Base-by-base conservation (phyloP, 1,140 invertebrate genomes). In the Rhopalosiphum padi region DNA sequence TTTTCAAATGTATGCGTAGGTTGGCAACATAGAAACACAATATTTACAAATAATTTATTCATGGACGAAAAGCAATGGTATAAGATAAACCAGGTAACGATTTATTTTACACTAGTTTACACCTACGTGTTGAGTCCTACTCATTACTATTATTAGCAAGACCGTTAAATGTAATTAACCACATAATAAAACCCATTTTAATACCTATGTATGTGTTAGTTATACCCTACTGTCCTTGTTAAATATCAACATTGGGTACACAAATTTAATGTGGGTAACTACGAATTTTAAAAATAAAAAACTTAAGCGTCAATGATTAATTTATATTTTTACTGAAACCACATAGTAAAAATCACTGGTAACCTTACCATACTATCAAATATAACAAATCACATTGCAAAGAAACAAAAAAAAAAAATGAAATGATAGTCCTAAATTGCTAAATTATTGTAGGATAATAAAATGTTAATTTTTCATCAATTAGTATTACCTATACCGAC, bases 201-300 rank as follows among this genome's bases (percentile, higher is more conserved):
- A 77, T 77, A 60, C 2, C 23, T 60, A 60, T 60, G 25, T 25
- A 68, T 68, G 30, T 23, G 5, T 23, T 22, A 53, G 21, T 15
- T 23, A 23, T n/a, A 0, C 18, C 3, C 60, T n/a, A 0, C 15
- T 51, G 0, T 51, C 15, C 4, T 3, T 1, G 30, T n/a, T n/a
- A n/a, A n/a, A 35, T 35, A 77, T 35, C 60, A n/a, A 77, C 4
- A 15, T 77, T 6, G 6, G 5, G 60, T n/a, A 18, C n/a, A 77
- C 15, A 77, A 77, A 77, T 18, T 5, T 4, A n/a, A 77, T 25
- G 9, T 68, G 25, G 25, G 25, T 68, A 68, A 7, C 30, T 68
- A n/a, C 60, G n/a, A n/a, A n/a, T n/a, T n/a, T n/a, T n/a, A n/a
- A 15, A 6, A 77, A 5, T 21, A 1, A 15, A 77, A n/a, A 18